Evolutionary conservation across 2,797 vertebrate species (phyloP).

Genomic region (Danio aesculapii): DNA sequence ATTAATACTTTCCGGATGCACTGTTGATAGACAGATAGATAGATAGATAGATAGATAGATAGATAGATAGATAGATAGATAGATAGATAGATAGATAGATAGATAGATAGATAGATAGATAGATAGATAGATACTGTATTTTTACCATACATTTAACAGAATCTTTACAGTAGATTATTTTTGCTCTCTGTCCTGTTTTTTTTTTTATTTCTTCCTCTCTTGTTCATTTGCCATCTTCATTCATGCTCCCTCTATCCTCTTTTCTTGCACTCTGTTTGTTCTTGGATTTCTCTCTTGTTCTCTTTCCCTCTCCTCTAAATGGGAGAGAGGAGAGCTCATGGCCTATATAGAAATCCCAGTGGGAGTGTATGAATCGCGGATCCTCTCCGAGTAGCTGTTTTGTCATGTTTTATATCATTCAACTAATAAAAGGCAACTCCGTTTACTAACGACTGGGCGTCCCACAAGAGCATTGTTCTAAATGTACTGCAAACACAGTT

Average conservation of each 20-base stretch:
- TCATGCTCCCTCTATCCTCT: conserved; percentile 35
- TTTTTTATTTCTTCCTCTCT: neutral
- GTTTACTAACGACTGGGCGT: conserved; percentile 76
- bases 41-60: too few species aligned
- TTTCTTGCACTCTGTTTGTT: conserved; percentile 40
- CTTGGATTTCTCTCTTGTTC: conserved; percentile 45
- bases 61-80: too few species aligned
- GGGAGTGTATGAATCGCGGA: conserved; percentile 77
- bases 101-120: too few species aligned
- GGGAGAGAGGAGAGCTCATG: conserved; percentile 69
- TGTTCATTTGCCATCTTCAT: conserved; percentile 2
- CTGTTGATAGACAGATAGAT: too few species aligned
- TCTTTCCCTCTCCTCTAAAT: conserved; percentile 44
- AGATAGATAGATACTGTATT: neutral
- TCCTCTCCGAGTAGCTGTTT: conserved; percentile 80
- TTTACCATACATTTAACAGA: neutral
- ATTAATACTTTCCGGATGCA: too few species aligned
- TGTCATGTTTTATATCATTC: conserved; percentile 84
- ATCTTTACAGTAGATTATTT: neutral
- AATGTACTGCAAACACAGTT: conserved; percentile 68
- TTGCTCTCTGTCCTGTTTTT: conserved; percentile 2
- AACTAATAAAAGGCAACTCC: conserved; percentile 80
- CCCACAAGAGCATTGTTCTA: conserved; percentile 75
- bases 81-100: too few species aligned
- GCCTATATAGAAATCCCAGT: conserved; percentile 76